phyloP scores from a whole-genome alignment of 2,113 vertebrate genomes.

The Gracilinanus agilis region DNA sequence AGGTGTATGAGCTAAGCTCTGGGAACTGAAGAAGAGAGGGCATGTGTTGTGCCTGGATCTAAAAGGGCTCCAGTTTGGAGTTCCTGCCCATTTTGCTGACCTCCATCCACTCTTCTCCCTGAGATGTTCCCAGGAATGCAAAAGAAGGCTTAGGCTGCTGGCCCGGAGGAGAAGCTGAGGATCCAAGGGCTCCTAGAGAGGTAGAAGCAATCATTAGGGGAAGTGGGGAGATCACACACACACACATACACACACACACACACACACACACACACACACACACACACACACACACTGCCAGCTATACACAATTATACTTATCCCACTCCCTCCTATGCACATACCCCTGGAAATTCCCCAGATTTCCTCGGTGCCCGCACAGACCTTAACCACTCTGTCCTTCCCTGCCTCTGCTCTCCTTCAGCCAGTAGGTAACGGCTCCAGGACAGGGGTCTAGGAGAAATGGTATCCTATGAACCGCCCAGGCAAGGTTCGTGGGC shows the following conservation, averaged over 20 bases:
- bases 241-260: not conserved
- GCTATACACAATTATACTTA: not conserved
- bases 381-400: not conserved
- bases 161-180: not conserved
- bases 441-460: not conserved
- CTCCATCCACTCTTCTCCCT: not conserved
- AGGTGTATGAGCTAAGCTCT: not conserved
- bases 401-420: not conserved
- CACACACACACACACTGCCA: conserved; percentile 1
- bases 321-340: not conserved
- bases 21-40: no score
- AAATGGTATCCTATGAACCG: not conserved
- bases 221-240: fast-evolving
- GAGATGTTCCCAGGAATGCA: not conserved
- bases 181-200: not conserved
- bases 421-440: not conserved
- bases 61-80: not conserved
- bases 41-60: fast-evolving
- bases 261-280: fast-evolving
- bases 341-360: not conserved
- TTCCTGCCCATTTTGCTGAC: not conserved
- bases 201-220: not conserved
- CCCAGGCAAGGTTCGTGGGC: not conserved
- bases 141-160: not conserved
- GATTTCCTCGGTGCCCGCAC: not conserved